A percentile compares a stretch with the other conserved stretches of the same genome.
These are phyloP conservation scores for Andrena trimmerana DNA, from an alignment of 2,888 invertebrate species.

Conservation along the genomic window DNA sequence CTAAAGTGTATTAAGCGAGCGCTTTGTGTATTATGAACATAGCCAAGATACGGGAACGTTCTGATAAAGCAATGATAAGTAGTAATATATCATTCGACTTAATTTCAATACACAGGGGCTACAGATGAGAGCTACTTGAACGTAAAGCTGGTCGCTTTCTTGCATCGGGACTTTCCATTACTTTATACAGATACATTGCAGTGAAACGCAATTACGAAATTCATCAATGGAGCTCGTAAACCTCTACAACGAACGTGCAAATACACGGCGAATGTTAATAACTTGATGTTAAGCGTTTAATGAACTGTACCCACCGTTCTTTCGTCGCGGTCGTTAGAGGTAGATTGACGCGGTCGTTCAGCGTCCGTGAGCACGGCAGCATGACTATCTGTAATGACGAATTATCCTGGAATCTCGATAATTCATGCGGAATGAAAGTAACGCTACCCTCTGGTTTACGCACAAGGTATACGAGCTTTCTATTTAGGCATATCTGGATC, in stretches of 20 bases:
- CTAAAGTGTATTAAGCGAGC: background rate
- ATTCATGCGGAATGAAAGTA: background rate
- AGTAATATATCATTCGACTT: background rate
- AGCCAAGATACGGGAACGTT: background rate
- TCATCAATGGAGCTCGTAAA: too few species aligned
- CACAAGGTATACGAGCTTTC: background rate
- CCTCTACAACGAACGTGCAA: too few species aligned
- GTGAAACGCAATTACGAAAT: too few species aligned
- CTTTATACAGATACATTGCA: too few species aligned
- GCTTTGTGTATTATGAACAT: background rate
- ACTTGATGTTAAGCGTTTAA: background rate
- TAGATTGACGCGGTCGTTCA: conserved; percentile 19
- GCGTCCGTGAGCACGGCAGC: conserved; percentile 33
- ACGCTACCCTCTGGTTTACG: background rate
- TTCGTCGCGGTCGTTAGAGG: conserved; percentile 17
- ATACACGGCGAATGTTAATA: too few species aligned
- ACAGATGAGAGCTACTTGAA: background rate
- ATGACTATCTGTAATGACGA: conserved; percentile 50
- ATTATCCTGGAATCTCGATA: background rate
- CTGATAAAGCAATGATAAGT: background rate
- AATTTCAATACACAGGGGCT: background rate
- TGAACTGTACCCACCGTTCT: conserved; percentile 37
- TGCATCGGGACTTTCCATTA: too few species aligned
- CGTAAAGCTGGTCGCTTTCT: too few species aligned
- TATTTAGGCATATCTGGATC: background rate